Evolutionary conservation across 1,140 invertebrate species (phyloP).

Genomic region (Ephestia elutella): DNA sequence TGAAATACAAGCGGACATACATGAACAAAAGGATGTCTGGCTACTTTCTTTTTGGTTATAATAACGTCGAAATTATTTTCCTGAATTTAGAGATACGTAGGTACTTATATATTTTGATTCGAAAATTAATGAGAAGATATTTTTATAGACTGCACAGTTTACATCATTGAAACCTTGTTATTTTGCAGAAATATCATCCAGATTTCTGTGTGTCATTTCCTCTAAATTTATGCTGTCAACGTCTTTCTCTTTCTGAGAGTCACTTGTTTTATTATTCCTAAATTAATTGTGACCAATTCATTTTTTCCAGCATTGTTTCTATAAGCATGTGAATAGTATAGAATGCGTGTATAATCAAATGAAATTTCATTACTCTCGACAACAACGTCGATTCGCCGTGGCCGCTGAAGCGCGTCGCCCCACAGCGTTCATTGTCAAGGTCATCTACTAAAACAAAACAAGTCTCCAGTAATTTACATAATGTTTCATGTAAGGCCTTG

Average conservation of each 20-base stretch:
- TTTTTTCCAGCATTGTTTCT: not conserved
- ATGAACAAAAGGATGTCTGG: not conserved
- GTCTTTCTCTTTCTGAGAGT: no score
- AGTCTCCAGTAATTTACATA: not conserved
- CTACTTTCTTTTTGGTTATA: not conserved
- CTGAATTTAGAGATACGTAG: not conserved
- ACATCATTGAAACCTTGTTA: no score
- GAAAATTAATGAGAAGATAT: no score
- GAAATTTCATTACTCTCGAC: constrained; percentile 61
- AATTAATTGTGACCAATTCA: constrained; percentile 1
- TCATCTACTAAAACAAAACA: constrained; percentile 66
- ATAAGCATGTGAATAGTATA: constrained; percentile 4
- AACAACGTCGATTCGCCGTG: constrained; percentile 56
- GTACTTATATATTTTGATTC: no score
- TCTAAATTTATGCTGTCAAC: no score
- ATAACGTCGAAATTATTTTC: not conserved
- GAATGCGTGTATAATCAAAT: constrained; percentile 56
- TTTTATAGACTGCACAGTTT: no score
- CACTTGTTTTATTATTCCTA: not conserved
- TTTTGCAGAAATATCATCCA: no score
- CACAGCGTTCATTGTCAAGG: constrained; percentile 67
- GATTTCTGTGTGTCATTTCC: no score
- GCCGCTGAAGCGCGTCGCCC: constrained; percentile 64
- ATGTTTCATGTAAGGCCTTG: not conserved
- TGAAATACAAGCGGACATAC: not conserved